Evolutionary conservation across 1,140 invertebrate genomes (phyloP).

Genomic region (Drosophila leontia): DNA sequence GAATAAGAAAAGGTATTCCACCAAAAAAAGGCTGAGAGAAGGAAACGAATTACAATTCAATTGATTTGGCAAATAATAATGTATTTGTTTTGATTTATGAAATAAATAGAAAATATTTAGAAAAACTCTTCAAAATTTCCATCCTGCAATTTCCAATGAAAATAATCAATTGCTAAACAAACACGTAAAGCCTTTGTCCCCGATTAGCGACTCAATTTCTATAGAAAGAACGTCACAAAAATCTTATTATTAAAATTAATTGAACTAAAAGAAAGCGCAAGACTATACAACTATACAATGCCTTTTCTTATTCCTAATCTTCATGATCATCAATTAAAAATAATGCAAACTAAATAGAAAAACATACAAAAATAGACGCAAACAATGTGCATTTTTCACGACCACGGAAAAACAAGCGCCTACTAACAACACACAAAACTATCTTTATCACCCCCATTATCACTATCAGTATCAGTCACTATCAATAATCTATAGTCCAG

Average conservation of each 20-base stretch:
- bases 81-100: conserved; percentile 38
- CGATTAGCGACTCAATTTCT: neutral
- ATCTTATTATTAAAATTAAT: conserved; percentile 48
- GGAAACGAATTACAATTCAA: conserved; percentile 36
- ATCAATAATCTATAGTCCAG: conserved; percentile 10
- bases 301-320: conserved; percentile 75
- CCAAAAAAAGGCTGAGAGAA: conserved; percentile 8
- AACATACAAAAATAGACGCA: conserved; percentile 29
- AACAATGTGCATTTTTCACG: conserved; percentile 41
- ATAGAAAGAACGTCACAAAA: conserved; percentile 32
- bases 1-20: conserved; percentile 78
- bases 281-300: conserved; percentile 57
- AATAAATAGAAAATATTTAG: neutral
- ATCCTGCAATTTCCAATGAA: neutral
- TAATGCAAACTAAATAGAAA: conserved; percentile 41
- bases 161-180: conserved; percentile 5
- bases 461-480: conserved; percentile 32
- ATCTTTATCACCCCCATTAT: conserved; percentile 27
- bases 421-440: conserved; percentile 8
- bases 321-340: conserved; percentile 46
- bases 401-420: conserved; percentile 17
- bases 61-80: conserved; percentile 63
- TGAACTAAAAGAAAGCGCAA: conserved; percentile 43
- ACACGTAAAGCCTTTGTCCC: conserved; percentile 29
- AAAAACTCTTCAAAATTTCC: conserved; percentile 14